A percentile compares a stretch with the other conserved stretches of the same genome.
Conservation (phyloP, 2,113 vertebrate species). For the Pristiophorus japonicus region DNA sequence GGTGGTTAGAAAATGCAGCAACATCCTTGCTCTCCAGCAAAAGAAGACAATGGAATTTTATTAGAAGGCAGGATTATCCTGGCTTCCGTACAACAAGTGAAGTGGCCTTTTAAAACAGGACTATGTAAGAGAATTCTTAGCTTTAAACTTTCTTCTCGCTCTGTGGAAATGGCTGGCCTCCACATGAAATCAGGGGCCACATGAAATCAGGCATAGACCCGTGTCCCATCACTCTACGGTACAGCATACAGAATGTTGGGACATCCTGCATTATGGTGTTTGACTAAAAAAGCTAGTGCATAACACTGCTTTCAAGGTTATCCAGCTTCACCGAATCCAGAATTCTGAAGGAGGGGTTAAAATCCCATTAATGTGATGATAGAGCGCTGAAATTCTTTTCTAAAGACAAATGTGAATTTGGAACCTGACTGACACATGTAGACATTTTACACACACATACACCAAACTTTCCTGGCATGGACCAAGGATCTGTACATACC, state of each 20-base stretch:
- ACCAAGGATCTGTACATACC: neutral
- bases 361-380: neutral
- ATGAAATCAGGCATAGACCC: neutral
- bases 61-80: neutral
- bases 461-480: conserved; percentile 8
- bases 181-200: neutral
- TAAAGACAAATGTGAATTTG: neutral
- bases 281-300: neutral
- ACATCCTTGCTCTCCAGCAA: neutral
- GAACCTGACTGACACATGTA: neutral
- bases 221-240: neutral
- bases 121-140: neutral
- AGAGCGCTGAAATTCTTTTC: neutral
- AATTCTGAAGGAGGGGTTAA: neutral
- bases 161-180: neutral
- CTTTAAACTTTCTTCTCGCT: neutral
- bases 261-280: neutral
- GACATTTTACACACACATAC: neutral
- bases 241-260: neutral
- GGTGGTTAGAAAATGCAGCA: neutral
- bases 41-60: neutral
- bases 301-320: neutral
- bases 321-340: no score
- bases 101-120: neutral
- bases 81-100: neutral